Percentiles rank a stretch among this genome's conserved stretches.
These are phyloP conservation scores for Troides helena DNA, from an alignment of 2,888 invertebrate species.

Conservation along the genomic window DNA sequence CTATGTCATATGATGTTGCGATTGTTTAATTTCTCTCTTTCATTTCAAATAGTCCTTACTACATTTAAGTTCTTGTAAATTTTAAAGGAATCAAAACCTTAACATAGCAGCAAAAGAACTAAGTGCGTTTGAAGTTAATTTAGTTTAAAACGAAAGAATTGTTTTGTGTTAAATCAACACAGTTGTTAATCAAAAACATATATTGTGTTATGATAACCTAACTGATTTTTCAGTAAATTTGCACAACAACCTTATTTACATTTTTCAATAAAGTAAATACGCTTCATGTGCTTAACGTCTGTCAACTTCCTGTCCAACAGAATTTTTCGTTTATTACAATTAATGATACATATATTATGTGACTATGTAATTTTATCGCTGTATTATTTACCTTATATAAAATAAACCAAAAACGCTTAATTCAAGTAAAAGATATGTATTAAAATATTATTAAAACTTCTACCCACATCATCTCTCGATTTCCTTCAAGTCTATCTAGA, in stretches of 20 bases:
- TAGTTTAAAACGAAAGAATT: background rate
- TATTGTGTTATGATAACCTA: slow-evolving; percentile 19
- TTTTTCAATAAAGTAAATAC: slow-evolving; percentile 9
- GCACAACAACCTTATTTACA: slow-evolving; percentile 19
- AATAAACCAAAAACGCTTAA: background rate
- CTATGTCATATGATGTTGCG: too few species aligned
- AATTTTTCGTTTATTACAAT: slow-evolving; percentile 6
- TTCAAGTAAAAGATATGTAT: background rate
- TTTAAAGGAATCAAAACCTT: background rate
- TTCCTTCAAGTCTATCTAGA: too few species aligned
- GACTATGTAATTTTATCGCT: too few species aligned
- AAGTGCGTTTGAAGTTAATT: background rate
- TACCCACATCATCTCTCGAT: background rate
- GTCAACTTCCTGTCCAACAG: background rate
- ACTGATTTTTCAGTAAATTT: slow-evolving; percentile 14
- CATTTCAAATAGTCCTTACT: background rate
- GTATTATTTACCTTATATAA: background rate
- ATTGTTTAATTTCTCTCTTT: too few species aligned
- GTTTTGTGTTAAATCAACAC: slow-evolving; percentile 5
- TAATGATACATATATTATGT: background rate
- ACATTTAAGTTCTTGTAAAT: background rate
- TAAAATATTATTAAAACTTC: background rate
- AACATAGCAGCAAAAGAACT: background rate
- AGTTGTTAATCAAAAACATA: slow-evolving; percentile 18
- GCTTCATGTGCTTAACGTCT: background rate